Evolutionary conservation across 2,113 vertebrate species (phyloP), one percentile per base, ranked within the genome.

Genomic region (Lucifuga dentata): DNA sequence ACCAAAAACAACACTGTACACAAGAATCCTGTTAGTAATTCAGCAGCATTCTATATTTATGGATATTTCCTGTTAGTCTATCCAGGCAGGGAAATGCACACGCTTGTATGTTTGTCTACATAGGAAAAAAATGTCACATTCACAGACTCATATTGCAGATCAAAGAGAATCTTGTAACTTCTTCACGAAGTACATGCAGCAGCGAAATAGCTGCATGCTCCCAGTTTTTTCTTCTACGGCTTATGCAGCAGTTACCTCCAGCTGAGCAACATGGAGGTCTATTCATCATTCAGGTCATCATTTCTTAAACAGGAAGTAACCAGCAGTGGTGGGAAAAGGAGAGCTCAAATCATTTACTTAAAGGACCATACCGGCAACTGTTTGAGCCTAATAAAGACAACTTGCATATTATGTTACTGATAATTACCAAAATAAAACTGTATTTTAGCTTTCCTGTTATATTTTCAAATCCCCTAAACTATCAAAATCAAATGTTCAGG

Each of bases 21-120:
- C 13, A 13, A 12, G 33, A 64, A 51, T 1, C 4, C 24, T 44
- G 16, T 83, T 48, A 62, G 69, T 70, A 39, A 75, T 63, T 74
- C 43, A 71, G 20, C 43, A 58, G 16, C 44, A 19, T 52, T 62
- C 44, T 52, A 32, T 58, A 45, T 50, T 21, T 26, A 8, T 56
- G n/a, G 43, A 32, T 40, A 29, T 40, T n/a, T 2, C n/a, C 12
- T n/a, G 15, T n/a, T 15, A 40, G 38, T 62, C 29, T 43, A 12
- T 43, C 56, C 49, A 39, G 35, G 39, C 11, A 21, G 17, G 20
- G 19, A 46, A 63, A 45, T 26, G 38, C 16, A 43, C 45, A 56
- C 17, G 1, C 4, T 12, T 49, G 24, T 49, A 33, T 19, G 23
- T 24, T 56, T 48, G 24, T 36, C 33, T 43, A 9, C 17, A 8